Base-by-base conservation (phyloP, 2,797 vertebrate genomes). In the Lagorchestes hirsutus region DNA sequence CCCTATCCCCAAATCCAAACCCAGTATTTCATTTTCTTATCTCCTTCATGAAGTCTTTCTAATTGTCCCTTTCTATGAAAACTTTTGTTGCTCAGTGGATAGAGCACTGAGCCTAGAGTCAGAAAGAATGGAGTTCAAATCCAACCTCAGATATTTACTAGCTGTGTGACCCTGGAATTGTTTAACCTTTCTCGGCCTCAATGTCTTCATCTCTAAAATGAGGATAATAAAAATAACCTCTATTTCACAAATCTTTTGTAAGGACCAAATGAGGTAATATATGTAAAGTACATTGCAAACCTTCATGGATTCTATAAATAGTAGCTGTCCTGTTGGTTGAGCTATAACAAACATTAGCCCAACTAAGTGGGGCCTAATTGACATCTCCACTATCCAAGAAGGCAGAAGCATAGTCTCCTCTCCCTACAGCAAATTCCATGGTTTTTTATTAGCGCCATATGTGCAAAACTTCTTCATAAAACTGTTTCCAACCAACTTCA, bases 401-500 rank as follows among this genome's bases (percentile, higher is more conserved):
- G 22, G 74, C 24, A 87, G 22, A 40, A 87, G 40, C 22, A 50
- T 46, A 87, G 74, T 27, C 24, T 87, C 74, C 13, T 87, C 9
- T 87, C 40, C 24, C 40, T 9, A 87, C 74, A 87, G 24, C 40
- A 87, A 87, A 87, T 28, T 46, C 22, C 22, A 87, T 87, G 74
- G 14, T 10, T 87, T 74, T 87, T 87, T 87, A 87, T 50, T 40
- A 50, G 22, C 40, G 40, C 40, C 74, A 87, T 87, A 50, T 46
- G 74, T 50, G 74, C 40, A 87, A 87, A 87, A 87, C 50, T 46
- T 87, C 40, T 87, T 87, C 74, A 50, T 87, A 87, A 87, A 87
- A 87, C 74, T 50, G 46, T 87, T 87, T 87, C 74, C 74, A 87
- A 87, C 74, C 40, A 87, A 87, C 74, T 87, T 46, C 74, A 87